Evolutionary conservation across 2,888 invertebrate genomes (phyloP).

Genomic region (Vesta saturnalis): DNA sequence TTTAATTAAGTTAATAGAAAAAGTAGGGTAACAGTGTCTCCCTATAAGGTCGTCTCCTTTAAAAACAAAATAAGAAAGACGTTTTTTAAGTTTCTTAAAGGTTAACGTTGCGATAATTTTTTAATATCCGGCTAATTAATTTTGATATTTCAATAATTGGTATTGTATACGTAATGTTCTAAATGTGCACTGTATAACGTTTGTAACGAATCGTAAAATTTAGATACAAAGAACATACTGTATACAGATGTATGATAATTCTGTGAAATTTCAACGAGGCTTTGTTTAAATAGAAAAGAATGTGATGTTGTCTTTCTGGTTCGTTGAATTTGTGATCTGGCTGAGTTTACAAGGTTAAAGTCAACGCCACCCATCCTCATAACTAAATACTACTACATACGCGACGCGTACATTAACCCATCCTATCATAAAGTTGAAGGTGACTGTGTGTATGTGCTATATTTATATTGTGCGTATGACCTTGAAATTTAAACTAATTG

Average conservation of each 20-base stretch:
- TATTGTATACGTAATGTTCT: neutral
- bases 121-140: neutral
- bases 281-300: constrained; percentile 34
- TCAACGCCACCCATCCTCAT: constrained; percentile 32
- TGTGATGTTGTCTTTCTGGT: constrained; percentile 40
- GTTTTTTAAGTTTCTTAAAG: neutral
- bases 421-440: constrained; percentile 48
- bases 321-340: constrained; percentile 36
- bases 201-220: too few species aligned
- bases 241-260: neutral
- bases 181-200: too few species aligned
- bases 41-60: too few species aligned
- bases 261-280: constrained; percentile 16
- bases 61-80: neutral
- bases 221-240: too few species aligned
- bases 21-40: too few species aligned
- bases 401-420: constrained; percentile 48
- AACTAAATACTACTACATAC: constrained; percentile 30
- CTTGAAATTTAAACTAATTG: constrained; percentile 44
- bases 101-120: neutral
- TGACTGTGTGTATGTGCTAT: constrained; percentile 42
- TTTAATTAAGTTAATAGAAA: too few species aligned
- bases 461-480: constrained; percentile 48
- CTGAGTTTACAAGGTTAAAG: constrained; percentile 37
- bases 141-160: constrained; percentile 1